Evolutionary conservation across 1,140 invertebrate genomes (phyloP), one percentile per base, ranked within the genome.

Genomic region (Akabosia matsudoensis): DNA sequence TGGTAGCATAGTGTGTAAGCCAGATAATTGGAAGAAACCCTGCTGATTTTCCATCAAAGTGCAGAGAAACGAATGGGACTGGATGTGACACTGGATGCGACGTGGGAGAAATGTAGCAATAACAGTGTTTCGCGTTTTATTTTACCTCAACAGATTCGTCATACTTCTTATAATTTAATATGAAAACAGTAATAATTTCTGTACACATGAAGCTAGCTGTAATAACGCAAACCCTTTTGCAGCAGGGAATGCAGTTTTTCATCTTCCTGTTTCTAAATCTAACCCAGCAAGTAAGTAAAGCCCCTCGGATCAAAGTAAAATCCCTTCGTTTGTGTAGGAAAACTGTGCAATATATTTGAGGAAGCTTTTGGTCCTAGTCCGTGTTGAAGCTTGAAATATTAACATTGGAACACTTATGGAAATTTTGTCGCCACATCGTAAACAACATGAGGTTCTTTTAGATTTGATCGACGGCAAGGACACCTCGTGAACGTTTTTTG

Each of bases 21-120:
- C 64, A 81, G 78, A 81, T 81, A 81, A 81, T 81, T 81, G 80
- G 80, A 81, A 79, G 77, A 79, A 79, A 76, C 79, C 80, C 78
- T 78, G 80, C 76, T 79, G 79, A 80, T 80, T 80, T 80, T 73
- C 79, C 79, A 74, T 64, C 76, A 37, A 56, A 31, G 13, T 30
- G 24, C 18, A 10, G 34, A 22, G 24, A 34, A 4, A 34, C 28
- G 7, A 34, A 28, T 14, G 56, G 67, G 67, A 30, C 28, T 30
- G 67, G 31, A 34, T 30, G 31, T 56, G 22, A 24, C 54, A 56
- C 22, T 45, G 37, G 37, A 7, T 45, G 18, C 18, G 18, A 10
- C 37, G n/a, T n/a, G n/a, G n/a, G n/a, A n/a, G n/a, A n/a, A n/a
- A n/a, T n/a, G n/a, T n/a, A n/a, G n/a, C n/a, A n/a, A n/a, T n/a